These are phyloP conservation scores for Rhinolophus sinicus DNA, from an alignment of 2,113 vertebrate species.

Conservation along the genomic window DNA sequence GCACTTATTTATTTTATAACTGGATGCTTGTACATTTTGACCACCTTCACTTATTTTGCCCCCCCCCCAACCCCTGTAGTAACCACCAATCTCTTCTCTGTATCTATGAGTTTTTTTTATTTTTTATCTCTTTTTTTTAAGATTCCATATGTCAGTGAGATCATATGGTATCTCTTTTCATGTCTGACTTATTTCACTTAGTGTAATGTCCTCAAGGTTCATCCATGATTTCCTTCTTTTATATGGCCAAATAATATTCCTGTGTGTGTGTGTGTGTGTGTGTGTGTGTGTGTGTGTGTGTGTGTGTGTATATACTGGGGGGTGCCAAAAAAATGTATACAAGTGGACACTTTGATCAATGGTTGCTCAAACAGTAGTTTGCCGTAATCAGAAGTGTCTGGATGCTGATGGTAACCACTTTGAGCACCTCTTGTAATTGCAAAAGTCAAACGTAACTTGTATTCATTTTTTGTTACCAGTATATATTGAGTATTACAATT, in stretches of 20 bases:
- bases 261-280: too few relatives aligned
- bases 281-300: too few relatives aligned
- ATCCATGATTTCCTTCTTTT: background rate
- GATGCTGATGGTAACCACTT: too few relatives aligned
- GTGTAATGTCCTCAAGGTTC: background rate
- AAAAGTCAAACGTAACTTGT: too few relatives aligned
- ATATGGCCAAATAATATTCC: background rate
- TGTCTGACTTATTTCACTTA: background rate
- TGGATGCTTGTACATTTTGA: background rate
- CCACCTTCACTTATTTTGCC: background rate
- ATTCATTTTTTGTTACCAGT: too few relatives aligned
- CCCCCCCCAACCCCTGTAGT: background rate
- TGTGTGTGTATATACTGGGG: too few relatives aligned
- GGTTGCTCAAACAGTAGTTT: too few relatives aligned
- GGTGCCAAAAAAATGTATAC: too few relatives aligned
- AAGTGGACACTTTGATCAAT: too few relatives aligned
- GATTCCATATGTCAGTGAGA: background rate
- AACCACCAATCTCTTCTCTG: background rate
- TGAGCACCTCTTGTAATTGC: too few relatives aligned
- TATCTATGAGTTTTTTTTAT: background rate
- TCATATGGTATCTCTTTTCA: background rate
- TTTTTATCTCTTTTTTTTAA: background rate
- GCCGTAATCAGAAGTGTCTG: too few relatives aligned
- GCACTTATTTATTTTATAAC: background rate
- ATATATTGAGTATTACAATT: too few relatives aligned